Evolutionary conservation across 2,888 invertebrate species (phyloP).

Genomic region (Rhagophthalmus giganteus): DNA sequence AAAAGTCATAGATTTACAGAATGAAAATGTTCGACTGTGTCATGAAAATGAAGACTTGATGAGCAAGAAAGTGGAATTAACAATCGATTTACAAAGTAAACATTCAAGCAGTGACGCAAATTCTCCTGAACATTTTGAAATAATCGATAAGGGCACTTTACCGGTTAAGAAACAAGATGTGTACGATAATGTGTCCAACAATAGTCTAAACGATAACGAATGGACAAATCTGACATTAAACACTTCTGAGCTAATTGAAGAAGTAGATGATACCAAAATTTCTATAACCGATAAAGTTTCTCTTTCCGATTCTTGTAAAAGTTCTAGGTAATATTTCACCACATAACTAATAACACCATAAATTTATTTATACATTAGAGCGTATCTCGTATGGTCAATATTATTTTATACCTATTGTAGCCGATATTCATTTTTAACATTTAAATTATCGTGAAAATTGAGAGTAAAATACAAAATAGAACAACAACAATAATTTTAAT

Average conservation of each 20-base stretch:
- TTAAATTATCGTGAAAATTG: too few species aligned
- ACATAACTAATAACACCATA: background rate
- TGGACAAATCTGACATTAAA: constrained; percentile 54
- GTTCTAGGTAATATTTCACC: constrained; percentile 4
- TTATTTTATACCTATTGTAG: too few species aligned
- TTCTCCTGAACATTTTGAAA: constrained; percentile 66
- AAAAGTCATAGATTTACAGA: constrained; percentile 50
- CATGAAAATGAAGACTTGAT: constrained; percentile 41
- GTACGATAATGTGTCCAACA: constrained; percentile 50
- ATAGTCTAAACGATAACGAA: constrained; percentile 48
- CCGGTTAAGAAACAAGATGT: constrained; percentile 38
- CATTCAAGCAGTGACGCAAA: constrained; percentile 58
- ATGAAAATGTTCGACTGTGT: constrained; percentile 52
- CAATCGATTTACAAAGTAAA: constrained; percentile 19
- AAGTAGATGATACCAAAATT: constrained; percentile 3
- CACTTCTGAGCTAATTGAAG: constrained; percentile 13
- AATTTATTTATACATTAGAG: background rate
- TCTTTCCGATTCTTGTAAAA: constrained; percentile 9
- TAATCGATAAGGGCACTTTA: constrained; percentile 57
- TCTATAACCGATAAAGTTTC: background rate
- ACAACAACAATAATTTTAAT: too few species aligned
- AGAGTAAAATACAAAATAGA: too few species aligned
- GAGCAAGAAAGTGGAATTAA: constrained; percentile 20
- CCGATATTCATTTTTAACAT: too few species aligned
- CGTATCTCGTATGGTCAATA: too few species aligned